Evolutionary conservation across 2,888 invertebrate genomes (phyloP).

Genomic region (Cataglyphis cursor): DNA sequence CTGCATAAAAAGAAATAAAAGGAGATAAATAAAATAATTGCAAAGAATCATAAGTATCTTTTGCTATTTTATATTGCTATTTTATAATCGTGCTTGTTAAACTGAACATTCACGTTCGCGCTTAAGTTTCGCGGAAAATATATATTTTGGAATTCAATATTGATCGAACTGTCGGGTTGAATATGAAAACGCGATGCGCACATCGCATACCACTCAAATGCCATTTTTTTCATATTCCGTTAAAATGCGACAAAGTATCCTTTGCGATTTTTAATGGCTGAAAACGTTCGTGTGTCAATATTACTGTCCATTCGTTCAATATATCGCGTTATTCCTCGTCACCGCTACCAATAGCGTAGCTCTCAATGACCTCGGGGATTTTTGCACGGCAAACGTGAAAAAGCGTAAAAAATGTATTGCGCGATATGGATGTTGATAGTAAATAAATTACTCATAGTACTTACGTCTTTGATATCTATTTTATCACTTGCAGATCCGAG

Average conservation of each 20-base stretch:
- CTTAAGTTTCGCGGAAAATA: conserved; percentile 26
- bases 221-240: conserved; percentile 30
- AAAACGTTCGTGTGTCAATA: conserved; percentile 42
- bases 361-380: neutral
- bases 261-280: conserved; percentile 32
- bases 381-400: conserved; percentile 15
- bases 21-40: neutral
- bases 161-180: neutral
- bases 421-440: neutral
- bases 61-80: neutral
- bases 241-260: conserved; percentile 22
- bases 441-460: conserved; percentile 18
- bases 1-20: neutral
- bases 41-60: neutral
- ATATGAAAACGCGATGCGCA: conserved; percentile 13
- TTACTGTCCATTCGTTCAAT: conserved; percentile 29
- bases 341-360: neutral
- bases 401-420: neutral
- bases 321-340: conserved; percentile 26
- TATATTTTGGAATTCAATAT: conserved; percentile 35
- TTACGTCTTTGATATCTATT: conserved; percentile 12
- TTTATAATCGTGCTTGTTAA: conserved; percentile 8
- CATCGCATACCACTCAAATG: neutral
- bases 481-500: neutral
- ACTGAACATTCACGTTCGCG: conserved; percentile 5